Evolutionary conservation across 53 echinoderm and acorn worm species (phyloP).

Genomic region (Pentamera pediparva): DNA sequence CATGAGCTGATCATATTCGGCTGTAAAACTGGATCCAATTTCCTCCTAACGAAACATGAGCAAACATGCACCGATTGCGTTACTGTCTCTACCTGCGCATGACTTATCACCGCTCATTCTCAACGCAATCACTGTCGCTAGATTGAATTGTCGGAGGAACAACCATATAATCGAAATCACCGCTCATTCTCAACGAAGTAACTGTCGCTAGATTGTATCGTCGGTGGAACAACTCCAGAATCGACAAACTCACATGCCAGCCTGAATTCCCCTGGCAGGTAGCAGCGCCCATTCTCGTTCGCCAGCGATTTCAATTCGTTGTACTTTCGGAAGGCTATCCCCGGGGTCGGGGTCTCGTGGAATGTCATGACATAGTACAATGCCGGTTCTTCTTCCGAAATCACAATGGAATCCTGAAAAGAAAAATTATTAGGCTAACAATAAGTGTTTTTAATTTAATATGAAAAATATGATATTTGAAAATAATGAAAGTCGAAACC

Average conservation of each 20-base stretch:
- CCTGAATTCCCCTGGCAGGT: constrained; percentile 3
- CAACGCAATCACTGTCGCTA: too few species aligned
- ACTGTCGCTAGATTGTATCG: too few species aligned
- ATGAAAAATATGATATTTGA: not conserved
- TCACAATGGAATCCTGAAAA: constrained; percentile 9
- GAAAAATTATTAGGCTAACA: not conserved
- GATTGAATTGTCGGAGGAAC: too few species aligned
- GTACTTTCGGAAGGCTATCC: constrained; percentile 5
- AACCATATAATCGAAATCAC: too few species aligned
- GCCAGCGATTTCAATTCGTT: not conserved
- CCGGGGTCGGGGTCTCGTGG: constrained; percentile 12
- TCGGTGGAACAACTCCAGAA: too few species aligned
- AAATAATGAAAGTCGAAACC: not conserved
- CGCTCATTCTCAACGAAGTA: too few species aligned
- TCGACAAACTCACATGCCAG: constrained; percentile 41
- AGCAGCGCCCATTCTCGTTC: constrained; percentile 16
- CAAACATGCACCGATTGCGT: too few species aligned
- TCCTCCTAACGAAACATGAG: too few species aligned
- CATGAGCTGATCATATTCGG: too few species aligned
- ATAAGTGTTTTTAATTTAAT: not conserved
- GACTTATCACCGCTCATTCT: too few species aligned
- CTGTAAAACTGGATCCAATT: too few species aligned
- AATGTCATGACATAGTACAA: constrained; percentile 27
- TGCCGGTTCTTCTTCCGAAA: constrained; percentile 1
- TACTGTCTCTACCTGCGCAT: too few species aligned